Conservation (phyloP, 2,888 invertebrate genomes). For the Merodon equestris region DNA sequence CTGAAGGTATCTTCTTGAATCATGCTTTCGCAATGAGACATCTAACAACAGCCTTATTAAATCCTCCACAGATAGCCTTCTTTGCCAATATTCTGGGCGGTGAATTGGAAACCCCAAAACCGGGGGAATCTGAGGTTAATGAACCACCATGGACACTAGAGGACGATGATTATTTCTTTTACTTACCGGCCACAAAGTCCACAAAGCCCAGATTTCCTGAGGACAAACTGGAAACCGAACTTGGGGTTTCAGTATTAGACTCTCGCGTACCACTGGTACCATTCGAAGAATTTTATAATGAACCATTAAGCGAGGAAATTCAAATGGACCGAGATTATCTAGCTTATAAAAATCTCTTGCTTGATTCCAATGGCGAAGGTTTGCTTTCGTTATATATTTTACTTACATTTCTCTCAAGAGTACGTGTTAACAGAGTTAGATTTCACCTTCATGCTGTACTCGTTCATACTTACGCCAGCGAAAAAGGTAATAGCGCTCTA, state of each 20-base stretch:
- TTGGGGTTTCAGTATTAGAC: constrained; percentile 83
- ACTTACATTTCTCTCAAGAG: constrained; percentile 4
- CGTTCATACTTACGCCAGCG: constrained; percentile 94
- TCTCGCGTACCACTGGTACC: constrained; percentile 90
- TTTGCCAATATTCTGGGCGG: constrained; percentile 94
- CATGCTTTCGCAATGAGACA: neutral
- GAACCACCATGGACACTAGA: constrained; percentile 79
- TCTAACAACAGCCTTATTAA: no score
- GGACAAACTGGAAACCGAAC: constrained; percentile 82
- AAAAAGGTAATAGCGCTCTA: constrained; percentile 94
- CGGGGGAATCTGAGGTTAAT: constrained; percentile 80
- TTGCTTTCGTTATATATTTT: no score
- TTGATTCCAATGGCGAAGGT: constrained; percentile 73
- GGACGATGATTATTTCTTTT: constrained; percentile 77
- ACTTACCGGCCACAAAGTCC: constrained; percentile 74
- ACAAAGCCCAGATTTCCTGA: constrained; percentile 78
- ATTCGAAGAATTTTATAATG: constrained; percentile 96
- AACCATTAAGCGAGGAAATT: constrained; percentile 93
- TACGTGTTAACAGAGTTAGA: constrained; percentile 81
- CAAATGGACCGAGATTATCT: constrained; percentile 97
- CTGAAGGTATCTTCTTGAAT: constrained; percentile 84
- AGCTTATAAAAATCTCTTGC: constrained; percentile 86
- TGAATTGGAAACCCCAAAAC: constrained; percentile 83
- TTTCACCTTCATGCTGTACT: constrained; percentile 94
- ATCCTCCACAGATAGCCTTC: constrained; percentile 86